Conservation (phyloP, 2,113 vertebrate genomes). For the Psittacus erithacus region DNA sequence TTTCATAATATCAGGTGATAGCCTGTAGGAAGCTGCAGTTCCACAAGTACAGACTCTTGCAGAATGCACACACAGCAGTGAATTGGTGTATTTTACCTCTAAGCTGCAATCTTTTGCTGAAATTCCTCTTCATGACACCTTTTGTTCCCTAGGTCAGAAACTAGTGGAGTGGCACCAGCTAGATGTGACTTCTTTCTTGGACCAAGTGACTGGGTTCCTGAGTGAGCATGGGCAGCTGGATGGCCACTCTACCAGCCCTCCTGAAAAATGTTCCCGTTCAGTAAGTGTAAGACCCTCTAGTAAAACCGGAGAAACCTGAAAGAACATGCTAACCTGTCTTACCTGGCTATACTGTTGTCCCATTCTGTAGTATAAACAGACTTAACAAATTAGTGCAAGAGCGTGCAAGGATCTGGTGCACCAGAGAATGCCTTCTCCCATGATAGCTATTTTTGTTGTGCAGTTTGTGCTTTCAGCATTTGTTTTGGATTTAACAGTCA, state of each 20-base stretch:
- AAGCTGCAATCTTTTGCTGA: background rate
- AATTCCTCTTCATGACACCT: background rate
- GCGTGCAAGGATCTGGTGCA: fast-evolving
- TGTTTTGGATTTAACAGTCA: background rate
- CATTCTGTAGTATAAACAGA: background rate
- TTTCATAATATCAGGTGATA: background rate
- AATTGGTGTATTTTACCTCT: background rate
- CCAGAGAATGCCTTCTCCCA: background rate
- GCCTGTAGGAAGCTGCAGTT: background rate
- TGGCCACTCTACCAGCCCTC: constrained; percentile 90
- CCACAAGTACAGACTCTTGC: background rate
- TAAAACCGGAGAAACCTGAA: background rate
- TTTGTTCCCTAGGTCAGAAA: constrained; percentile 88
- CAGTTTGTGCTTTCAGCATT: background rate
- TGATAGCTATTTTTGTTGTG: background rate
- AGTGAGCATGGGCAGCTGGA: constrained; percentile 96
- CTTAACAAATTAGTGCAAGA: background rate
- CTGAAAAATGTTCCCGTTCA: constrained; percentile 92
- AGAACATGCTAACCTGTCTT: background rate
- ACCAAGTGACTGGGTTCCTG: constrained; percentile 95
- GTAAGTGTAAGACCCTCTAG: constrained; percentile 78
- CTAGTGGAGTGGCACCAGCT: constrained; percentile 98
- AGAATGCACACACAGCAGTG: background rate
- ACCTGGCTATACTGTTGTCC: background rate
- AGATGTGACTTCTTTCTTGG: constrained; percentile 95